Evolutionary conservation across 2,797 vertebrate genomes (phyloP).

Genomic region (Chloroceryle amazona): DNA sequence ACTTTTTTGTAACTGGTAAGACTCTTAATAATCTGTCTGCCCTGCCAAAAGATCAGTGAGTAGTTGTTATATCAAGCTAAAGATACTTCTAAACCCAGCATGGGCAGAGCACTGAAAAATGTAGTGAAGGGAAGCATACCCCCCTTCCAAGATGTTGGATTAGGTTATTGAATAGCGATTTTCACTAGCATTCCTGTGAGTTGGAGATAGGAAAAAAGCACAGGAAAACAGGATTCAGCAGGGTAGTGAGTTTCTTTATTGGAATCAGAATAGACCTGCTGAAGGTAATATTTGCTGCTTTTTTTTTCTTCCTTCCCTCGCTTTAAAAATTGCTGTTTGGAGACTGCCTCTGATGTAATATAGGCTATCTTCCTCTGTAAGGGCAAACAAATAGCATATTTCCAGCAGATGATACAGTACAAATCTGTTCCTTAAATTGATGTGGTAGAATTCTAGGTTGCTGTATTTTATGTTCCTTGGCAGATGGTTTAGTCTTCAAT

Average conservation of each 20-base stretch:
- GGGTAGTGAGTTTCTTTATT: not conserved
- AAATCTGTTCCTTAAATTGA: not conserved
- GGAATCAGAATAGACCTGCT: not conserved
- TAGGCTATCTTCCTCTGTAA: not conserved
- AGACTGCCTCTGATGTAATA: not conserved
- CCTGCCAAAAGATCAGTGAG: not conserved
- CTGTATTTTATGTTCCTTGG: not conserved
- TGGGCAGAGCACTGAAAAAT: not conserved
- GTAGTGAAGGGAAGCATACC: not conserved
- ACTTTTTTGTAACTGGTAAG: not conserved
- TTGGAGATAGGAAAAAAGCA: not conserved
- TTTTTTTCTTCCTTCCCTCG: not conserved
- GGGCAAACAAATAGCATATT: not conserved
- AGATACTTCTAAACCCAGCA: not conserved
- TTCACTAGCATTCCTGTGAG: not conserved
- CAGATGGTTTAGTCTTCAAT: conserved; percentile 13
- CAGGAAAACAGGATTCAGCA: not conserved
- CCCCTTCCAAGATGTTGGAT: not conserved
- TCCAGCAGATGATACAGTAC: not conserved
- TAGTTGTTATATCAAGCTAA: not conserved
- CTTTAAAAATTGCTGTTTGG: not conserved
- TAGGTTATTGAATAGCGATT: not conserved
- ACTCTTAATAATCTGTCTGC: not conserved
- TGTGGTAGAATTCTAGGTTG: not conserved
- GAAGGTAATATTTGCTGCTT: not conserved